Conservation (phyloP, 1,140 invertebrate genomes). For the Bombus affinis region DNA sequence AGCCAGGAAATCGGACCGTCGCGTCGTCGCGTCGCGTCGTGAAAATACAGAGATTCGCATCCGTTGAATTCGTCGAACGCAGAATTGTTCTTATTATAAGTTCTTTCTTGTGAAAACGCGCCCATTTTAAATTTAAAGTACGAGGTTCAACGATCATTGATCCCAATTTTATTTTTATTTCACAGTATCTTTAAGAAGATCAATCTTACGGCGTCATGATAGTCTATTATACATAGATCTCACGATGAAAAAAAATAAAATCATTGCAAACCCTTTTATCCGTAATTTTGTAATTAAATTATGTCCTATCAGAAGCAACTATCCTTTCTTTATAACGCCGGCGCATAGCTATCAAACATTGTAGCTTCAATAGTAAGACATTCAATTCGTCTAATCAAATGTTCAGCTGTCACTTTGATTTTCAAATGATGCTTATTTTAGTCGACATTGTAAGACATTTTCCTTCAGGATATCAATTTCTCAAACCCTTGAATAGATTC, state of each 20-base stretch:
- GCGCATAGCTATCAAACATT: neutral
- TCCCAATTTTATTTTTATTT: too few relatives aligned
- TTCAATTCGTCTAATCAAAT: neutral
- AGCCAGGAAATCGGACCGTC: constrained; percentile 64
- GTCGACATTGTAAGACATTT: neutral
- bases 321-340: neutral
- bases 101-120: too few relatives aligned
- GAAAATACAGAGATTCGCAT: constrained; percentile 48
- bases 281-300: too few relatives aligned
- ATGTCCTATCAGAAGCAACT: too few relatives aligned
- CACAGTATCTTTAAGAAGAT: too few relatives aligned
- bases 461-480: neutral
- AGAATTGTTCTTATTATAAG: too few relatives aligned
- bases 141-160: too few relatives aligned
- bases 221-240: too few relatives aligned
- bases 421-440: neutral
- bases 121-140: too few relatives aligned
- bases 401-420: neutral
- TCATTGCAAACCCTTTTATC: too few relatives aligned
- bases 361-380: neutral
- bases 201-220: too few relatives aligned
- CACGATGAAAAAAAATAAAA: too few relatives aligned
- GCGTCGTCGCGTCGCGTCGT: neutral
- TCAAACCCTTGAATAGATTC: neutral
- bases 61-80: neutral